Percentiles rank a stretch among this genome's conserved stretches.
These are phyloP conservation scores for Cranoglanis bouderius DNA, from an alignment of 2,113 vertebrate species.

Conservation along the genomic window DNA sequence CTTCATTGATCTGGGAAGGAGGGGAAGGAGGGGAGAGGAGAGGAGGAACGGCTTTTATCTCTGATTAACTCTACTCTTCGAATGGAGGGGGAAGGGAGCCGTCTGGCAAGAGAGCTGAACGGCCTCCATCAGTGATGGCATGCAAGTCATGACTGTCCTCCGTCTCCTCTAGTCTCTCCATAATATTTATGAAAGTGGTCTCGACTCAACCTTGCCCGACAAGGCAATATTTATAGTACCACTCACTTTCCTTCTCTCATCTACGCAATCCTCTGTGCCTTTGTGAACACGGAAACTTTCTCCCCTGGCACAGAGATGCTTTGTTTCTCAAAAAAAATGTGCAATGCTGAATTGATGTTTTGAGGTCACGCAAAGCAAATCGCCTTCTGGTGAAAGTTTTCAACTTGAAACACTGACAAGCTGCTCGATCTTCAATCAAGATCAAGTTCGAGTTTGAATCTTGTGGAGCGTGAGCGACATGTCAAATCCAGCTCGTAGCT, in stretches of 20 bases:
- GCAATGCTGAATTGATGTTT: not conserved
- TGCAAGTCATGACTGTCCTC: constrained; percentile 46
- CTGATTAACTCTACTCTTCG: constrained; percentile 70
- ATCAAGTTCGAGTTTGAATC: constrained; percentile 9
- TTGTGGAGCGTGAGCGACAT: not conserved
- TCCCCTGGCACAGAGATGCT: not conserved
- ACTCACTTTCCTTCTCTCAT: constrained; percentile 40
- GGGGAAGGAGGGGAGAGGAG: constrained; percentile 1
- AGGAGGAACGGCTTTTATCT: constrained; percentile 70
- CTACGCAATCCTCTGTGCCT: constrained; percentile 14
- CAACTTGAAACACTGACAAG: constrained; percentile 1
- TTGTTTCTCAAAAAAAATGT: not conserved
- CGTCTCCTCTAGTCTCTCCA: constrained; percentile 50
- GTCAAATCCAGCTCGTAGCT: not conserved
- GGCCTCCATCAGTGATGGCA: constrained; percentile 62
- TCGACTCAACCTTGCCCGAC: constrained; percentile 44
- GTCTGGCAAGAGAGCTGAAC: constrained; percentile 65
- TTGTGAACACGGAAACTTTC: constrained; percentile 35
- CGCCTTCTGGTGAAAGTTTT: not conserved
- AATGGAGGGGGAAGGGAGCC: constrained; percentile 49
- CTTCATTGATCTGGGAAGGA: constrained; percentile 46
- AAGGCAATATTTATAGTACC: constrained; percentile 53
- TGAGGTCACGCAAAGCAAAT: not conserved
- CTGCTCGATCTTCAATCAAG: constrained; percentile 6
- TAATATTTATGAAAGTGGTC: constrained; percentile 54